Conservation (phyloP, 2,797 vertebrate genomes). For the Chiroxiphia lanceolata region DNA sequence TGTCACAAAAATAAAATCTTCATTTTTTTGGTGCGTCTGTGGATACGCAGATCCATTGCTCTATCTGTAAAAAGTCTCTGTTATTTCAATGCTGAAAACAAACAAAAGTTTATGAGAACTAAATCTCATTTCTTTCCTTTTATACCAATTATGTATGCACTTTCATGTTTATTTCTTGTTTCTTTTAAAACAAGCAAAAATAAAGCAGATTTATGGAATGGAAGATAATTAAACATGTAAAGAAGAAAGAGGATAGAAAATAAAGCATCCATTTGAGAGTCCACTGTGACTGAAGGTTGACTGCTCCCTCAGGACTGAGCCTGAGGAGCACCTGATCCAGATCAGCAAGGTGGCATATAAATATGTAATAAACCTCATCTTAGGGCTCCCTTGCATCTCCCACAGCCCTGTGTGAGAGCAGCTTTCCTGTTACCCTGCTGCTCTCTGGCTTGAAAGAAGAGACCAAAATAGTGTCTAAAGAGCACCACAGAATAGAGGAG, state of each 20-base stretch:
- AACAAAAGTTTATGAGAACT: background rate
- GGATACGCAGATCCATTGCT: fast-evolving
- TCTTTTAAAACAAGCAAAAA: slow-evolving; percentile 35
- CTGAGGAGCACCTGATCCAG: background rate
- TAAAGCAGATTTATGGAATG: slow-evolving; percentile 31
- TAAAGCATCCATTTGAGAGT: background rate
- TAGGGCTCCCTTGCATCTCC: background rate
- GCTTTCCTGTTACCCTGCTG: background rate
- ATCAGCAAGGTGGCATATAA: background rate
- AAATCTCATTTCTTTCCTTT: background rate
- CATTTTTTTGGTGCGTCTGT: background rate
- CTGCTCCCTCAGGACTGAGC: background rate
- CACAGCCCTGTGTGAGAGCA: background rate
- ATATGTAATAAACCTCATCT: background rate
- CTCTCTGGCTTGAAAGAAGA: background rate
- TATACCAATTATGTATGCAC: background rate
- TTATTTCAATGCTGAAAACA: slow-evolving; percentile 20
- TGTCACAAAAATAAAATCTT: slow-evolving; percentile 36
- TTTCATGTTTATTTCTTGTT: slow-evolving; percentile 7
- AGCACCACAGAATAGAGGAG: background rate
- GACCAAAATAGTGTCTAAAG: background rate
- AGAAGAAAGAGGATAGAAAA: slow-evolving; percentile 47
- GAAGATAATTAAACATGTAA: slow-evolving; percentile 2
- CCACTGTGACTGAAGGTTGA: background rate
- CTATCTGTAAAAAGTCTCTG: background rate